Conservation (phyloP, 2,888 invertebrate species). For the Polydrusus cervinus region DNA sequence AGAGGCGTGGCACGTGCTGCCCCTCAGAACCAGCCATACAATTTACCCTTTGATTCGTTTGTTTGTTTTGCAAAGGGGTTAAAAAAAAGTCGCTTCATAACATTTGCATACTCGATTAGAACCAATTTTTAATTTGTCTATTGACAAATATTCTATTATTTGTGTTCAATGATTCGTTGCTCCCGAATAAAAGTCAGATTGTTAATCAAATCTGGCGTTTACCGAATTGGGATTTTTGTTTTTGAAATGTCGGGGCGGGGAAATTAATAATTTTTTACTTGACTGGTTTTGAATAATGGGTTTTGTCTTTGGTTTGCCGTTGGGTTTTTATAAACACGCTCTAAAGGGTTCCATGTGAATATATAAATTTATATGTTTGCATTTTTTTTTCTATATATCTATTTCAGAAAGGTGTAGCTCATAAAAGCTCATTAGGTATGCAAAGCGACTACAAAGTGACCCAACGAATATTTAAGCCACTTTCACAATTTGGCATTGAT, state of each 20-base stretch:
- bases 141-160: slow-evolving; percentile 14
- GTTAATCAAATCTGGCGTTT: slow-evolving; percentile 21
- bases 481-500: too few relatives aligned
- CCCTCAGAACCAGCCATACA: neutral
- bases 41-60: slow-evolving; percentile 27
- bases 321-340: neutral
- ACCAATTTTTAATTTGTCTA: slow-evolving; percentile 8
- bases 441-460: too few relatives aligned
- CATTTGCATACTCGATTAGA: slow-evolving; percentile 1
- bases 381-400: too few relatives aligned
- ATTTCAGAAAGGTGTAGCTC: too few relatives aligned
- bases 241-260: slow-evolving; percentile 12
- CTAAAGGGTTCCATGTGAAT: neutral
- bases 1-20: slow-evolving; percentile 35
- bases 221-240: slow-evolving; percentile 14
- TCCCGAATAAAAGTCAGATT: neutral
- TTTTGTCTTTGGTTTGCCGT: slow-evolving; percentile 9
- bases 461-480: too few relatives aligned
- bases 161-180: slow-evolving; percentile 17
- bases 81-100: too few relatives aligned
- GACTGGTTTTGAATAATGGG: slow-evolving; percentile 2
- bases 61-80: slow-evolving; percentile 1
- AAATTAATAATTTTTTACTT: slow-evolving; percentile 15
- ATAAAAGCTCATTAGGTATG: too few relatives aligned
- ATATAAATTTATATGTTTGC: too few relatives aligned